A percentile compares a stretch with the other conserved stretches of the same genome.
Conservation (phyloP, 2,113 vertebrate genomes). For the Uria lomvia region DNA sequence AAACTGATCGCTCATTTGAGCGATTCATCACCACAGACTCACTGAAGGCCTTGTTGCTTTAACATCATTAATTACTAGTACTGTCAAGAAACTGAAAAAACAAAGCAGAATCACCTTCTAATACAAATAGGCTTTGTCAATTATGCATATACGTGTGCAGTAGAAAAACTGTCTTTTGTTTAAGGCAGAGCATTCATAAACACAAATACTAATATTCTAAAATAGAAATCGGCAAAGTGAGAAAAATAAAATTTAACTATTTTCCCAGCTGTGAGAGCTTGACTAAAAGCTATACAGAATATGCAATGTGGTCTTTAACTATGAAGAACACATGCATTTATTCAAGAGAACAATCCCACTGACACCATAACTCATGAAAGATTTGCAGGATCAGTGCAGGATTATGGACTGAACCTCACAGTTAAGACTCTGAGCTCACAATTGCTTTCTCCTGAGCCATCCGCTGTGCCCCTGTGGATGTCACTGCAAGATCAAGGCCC, state of each 20-base stretch:
- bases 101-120: background rate
- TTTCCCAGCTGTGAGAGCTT: background rate
- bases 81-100: background rate
- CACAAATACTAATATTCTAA: background rate
- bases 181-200: background rate
- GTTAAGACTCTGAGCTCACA: background rate
- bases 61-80: background rate
- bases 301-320: background rate
- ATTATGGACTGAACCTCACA: background rate
- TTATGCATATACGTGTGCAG: background rate
- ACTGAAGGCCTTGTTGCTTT: slow-evolving; percentile 28
- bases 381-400: background rate
- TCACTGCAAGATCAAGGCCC: background rate
- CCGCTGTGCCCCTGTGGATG: background rate
- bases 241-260: background rate
- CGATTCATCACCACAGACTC: background rate
- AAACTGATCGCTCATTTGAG: background rate
- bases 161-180: background rate
- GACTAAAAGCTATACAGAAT: background rate
- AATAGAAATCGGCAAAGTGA: background rate
- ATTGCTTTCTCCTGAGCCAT: background rate
- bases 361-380: background rate
- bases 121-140: background rate
- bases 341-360: background rate
- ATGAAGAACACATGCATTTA: background rate